These are phyloP conservation scores for Sinocyclocheilus anophthalmus DNA, from an alignment of 2,113 vertebrate species.

Conservation along the genomic window DNA sequence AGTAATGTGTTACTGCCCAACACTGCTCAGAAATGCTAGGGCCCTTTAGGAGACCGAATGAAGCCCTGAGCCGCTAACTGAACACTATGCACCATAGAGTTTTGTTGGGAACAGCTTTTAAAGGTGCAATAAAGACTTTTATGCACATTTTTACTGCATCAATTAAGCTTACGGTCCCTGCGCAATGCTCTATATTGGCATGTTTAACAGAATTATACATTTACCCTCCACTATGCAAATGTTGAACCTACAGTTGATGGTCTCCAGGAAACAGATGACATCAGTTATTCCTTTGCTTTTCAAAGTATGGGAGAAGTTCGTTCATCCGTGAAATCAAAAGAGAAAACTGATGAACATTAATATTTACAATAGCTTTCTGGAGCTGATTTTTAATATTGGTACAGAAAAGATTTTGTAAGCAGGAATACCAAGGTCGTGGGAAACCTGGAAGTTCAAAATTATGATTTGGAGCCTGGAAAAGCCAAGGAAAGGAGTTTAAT, in stretches of 20 bases:
- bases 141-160: slow-evolving; percentile 7
- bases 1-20: no score
- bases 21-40: not conserved
- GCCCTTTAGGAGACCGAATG: slow-evolving; percentile 18
- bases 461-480: not conserved
- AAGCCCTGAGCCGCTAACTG: slow-evolving; percentile 23
- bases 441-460: not conserved
- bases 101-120: slow-evolving; percentile 27
- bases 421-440: not conserved
- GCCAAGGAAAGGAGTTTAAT: no score
- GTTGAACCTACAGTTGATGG: slow-evolving; percentile 13
- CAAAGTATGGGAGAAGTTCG: not conserved
- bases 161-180: slow-evolving; percentile 7
- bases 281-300: not conserved
- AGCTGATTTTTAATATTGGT: not conserved
- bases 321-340: not conserved
- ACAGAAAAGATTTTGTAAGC: not conserved
- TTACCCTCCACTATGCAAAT: slow-evolving; percentile 19
- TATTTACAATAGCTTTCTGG: not conserved
- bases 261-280: not conserved
- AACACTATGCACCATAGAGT: slow-evolving; percentile 21
- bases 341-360: not conserved
- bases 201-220: slow-evolving; percentile 2
- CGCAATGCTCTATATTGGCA: slow-evolving; percentile 3
- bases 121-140: slow-evolving; percentile 2